Evolutionary conservation across 2,888 invertebrate genomes (phyloP), one percentile per base, ranked within the genome.

Genomic region (Lasioglossum malachurum): DNA sequence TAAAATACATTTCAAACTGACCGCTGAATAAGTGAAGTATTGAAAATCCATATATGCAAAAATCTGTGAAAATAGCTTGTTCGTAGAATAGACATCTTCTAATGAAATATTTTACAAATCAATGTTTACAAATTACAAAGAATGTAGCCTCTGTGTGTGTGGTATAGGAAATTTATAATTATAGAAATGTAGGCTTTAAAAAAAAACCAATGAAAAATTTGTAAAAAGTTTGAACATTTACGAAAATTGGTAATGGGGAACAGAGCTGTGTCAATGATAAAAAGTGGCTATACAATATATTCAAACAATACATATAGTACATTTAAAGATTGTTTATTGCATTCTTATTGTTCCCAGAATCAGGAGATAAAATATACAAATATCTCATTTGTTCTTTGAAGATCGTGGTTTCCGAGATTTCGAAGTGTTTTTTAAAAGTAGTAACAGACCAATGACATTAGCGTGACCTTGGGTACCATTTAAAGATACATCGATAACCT

Each of bases 41-140:
- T 64, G 19, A 64, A 64, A 64, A 64, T 64, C 31, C 16, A 31
- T 64, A 69, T 35, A 69, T 23, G 23, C 69, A 69, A 69, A 67
- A 69, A 69, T 38, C 19, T 23, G 23, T 35, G 4, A 35, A 35
- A 23, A 69, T 38, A 69, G 19, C 14, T 38, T 23, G 4, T 69
- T 69, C 23, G 19, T 31, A 64, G 5, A 67, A 38, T 38, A 12
- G 10, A 44, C 10, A 44, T 44, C 44, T 44, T 44, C 12, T 44
- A 12, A 12, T 44, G 44, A 44, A 44, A 44, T 12, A 3, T 44
- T 38, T 64, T 64, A 1, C 16, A 31, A 16, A 60, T 60, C 7
- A 35, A 67, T 19, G 19, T 19, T 35, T 7, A 31, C 7, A 64
- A 64, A 67, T 67, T 16, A 35, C 19, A 19, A 8, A 5, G 67